phyloP scores from a whole-genome alignment of 2,797 vertebrate genomes.

The Pseudocheirus occidentalis region DNA sequence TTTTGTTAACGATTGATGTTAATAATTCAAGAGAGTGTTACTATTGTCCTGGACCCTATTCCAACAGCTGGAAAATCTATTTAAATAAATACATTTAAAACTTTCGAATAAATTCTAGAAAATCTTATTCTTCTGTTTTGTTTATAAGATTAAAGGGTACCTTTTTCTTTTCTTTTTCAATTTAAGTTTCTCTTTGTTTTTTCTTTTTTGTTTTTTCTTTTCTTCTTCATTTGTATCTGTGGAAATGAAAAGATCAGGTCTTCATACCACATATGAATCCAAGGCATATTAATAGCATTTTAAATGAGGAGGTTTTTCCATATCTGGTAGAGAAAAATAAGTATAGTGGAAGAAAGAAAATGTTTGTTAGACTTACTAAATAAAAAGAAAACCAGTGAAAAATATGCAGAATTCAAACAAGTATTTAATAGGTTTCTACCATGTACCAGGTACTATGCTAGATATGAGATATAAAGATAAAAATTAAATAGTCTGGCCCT shows the following conservation, averaged over 20 bases:
- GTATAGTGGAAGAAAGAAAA: background rate
- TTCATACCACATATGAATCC: background rate
- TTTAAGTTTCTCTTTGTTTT: slow-evolving; percentile 85
- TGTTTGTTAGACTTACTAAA: background rate
- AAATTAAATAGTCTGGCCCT: background rate
- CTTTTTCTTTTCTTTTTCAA: slow-evolving; percentile 86
- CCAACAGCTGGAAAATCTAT: background rate
- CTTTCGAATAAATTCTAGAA: slow-evolving; percentile 18
- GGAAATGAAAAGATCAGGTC: slow-evolving; percentile 50
- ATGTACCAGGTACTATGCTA: background rate
- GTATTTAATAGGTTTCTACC: background rate
- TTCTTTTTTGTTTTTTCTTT: slow-evolving; percentile 87
- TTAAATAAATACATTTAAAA: slow-evolving; percentile 14
- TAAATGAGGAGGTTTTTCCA: background rate
- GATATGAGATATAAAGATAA: background rate
- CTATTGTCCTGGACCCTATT: background rate
- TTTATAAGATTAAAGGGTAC: slow-evolving; percentile 74
- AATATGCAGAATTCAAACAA: background rate
- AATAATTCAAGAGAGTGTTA: background rate
- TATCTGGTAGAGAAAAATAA: background rate
- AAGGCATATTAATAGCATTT: background rate
- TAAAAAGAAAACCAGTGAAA: background rate
- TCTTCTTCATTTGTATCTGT: slow-evolving; percentile 85
- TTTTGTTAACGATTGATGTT: background rate
- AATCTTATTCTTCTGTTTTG: slow-evolving; percentile 30